Conservation (phyloP, 2,888 invertebrate genomes). For the Neocrepidodera transversa region DNA sequence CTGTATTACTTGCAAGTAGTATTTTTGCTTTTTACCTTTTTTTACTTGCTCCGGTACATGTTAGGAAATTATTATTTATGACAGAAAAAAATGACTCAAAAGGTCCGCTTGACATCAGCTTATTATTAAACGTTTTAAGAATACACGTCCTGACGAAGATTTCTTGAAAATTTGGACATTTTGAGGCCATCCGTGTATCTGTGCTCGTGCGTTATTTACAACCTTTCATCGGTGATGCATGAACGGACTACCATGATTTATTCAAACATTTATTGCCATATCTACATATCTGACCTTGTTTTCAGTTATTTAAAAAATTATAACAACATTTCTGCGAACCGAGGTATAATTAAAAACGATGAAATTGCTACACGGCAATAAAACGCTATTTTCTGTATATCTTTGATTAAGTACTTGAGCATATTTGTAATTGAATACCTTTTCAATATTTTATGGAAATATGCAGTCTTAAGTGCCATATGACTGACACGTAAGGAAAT, state of each 20-base stretch:
- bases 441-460: constrained; percentile 19
- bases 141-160: constrained; percentile 16
- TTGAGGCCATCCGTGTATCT: constrained; percentile 33
- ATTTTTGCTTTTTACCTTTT: not conserved
- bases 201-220: constrained; percentile 28
- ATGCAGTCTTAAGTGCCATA: constrained; percentile 6
- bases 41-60: not conserved
- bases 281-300: constrained; percentile 34
- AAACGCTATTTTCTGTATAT: constrained; percentile 18
- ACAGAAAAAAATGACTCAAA: constrained; percentile 7
- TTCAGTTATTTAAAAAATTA: constrained; percentile 37
- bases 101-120: constrained; percentile 11
- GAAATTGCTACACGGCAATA: constrained; percentile 29
- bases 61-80: constrained; percentile 4
- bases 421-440: constrained; percentile 18
- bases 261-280: constrained; percentile 27
- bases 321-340: constrained; percentile 35
- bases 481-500: not conserved
- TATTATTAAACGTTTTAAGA: constrained; percentile 28
- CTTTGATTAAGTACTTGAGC: constrained; percentile 19
- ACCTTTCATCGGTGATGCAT: constrained; percentile 33
- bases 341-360: constrained; percentile 34
- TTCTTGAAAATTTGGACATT: constrained; percentile 32
- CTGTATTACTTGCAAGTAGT: not conserved
- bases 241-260: constrained; percentile 30